Percentiles rank a stretch among this genome's conserved stretches.
Conservation (phyloP, 2,797 vertebrate genomes). For the Helarctos malayanus region DNA sequence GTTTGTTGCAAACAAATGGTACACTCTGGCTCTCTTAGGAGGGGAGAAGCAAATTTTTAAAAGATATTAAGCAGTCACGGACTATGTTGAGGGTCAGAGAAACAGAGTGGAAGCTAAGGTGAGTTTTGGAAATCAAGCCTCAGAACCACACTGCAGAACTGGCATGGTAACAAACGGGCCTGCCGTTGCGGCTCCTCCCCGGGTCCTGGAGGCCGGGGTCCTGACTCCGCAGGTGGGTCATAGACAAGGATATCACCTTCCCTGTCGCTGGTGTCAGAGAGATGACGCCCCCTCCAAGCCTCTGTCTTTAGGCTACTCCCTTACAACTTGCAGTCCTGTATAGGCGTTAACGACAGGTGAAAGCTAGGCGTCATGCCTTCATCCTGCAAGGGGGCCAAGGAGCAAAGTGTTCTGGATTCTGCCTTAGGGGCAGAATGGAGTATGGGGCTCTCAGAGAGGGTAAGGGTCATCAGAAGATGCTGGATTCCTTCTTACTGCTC, state of each 20-base stretch:
- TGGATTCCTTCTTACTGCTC: neutral
- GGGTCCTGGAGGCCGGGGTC: neutral
- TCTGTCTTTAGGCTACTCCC: neutral
- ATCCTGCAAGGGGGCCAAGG: neutral
- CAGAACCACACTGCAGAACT: neutral
- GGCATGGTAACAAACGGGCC: neutral
- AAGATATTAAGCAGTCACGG: neutral
- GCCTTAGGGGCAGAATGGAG: neutral
- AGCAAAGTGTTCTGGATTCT: neutral
- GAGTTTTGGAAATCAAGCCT: neutral
- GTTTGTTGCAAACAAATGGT: neutral
- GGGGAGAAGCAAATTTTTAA: neutral
- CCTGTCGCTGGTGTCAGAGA: neutral
- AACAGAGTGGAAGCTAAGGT: neutral
- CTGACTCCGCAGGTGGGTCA: neutral
- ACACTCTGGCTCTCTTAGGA: neutral
- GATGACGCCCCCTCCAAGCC: neutral
- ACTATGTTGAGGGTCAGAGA: neutral
- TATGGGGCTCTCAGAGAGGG: neutral
- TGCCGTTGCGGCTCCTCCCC: accelerated
- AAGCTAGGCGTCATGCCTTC: neutral
- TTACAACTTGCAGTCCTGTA: neutral
- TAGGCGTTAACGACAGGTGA: neutral
- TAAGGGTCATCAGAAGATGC: neutral
- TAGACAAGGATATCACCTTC: neutral